Percentiles rank a stretch among this genome's conserved stretches.
Conservation (phyloP, 2,888 invertebrate species). For the Nymphalis polychloros region DNA sequence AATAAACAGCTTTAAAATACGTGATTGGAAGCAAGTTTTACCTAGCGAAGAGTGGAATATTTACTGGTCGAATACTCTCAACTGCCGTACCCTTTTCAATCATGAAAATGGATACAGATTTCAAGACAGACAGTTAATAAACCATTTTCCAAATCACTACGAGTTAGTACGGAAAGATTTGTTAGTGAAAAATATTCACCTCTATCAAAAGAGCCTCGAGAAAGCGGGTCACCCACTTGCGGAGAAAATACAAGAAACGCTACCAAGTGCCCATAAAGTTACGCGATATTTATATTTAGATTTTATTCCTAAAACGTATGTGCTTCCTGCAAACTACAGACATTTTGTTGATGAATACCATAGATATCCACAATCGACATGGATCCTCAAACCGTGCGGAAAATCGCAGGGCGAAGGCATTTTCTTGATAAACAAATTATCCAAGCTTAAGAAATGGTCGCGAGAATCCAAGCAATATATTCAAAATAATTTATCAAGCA, state of each 20-base stretch:
- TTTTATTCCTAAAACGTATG: constrained; percentile 96
- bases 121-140: constrained; percentile 95
- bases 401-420: constrained; percentile 97
- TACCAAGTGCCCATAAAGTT: constrained; percentile 83
- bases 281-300: constrained; percentile 91
- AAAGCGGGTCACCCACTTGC: constrained; percentile 93
- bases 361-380: constrained; percentile 95
- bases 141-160: constrained; percentile 98
- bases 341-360: constrained; percentile 98
- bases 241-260: constrained; percentile 83
- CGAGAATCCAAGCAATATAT: constrained; percentile 92
- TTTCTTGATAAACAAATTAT: constrained; percentile 96
- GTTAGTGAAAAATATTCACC: constrained; percentile 96
- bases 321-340: constrained; percentile 97
- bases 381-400: constrained; percentile 99
- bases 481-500: constrained; percentile 88
- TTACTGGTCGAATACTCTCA: constrained; percentile 96
- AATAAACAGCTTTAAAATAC: constrained; percentile 93
- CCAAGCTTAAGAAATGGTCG: constrained; percentile 95
- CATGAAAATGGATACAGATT: constrained; percentile 95
- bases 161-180: constrained; percentile 97
- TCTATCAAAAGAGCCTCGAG: constrained; percentile 95
- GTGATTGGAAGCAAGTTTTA: constrained; percentile 92
- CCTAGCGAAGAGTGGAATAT: constrained; percentile 98
- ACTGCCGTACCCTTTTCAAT: constrained; percentile 94